Evolutionary conservation across 92 coral and sea anemone genomes (phyloP).

Genomic region (Palythoa grandiflora): DNA sequence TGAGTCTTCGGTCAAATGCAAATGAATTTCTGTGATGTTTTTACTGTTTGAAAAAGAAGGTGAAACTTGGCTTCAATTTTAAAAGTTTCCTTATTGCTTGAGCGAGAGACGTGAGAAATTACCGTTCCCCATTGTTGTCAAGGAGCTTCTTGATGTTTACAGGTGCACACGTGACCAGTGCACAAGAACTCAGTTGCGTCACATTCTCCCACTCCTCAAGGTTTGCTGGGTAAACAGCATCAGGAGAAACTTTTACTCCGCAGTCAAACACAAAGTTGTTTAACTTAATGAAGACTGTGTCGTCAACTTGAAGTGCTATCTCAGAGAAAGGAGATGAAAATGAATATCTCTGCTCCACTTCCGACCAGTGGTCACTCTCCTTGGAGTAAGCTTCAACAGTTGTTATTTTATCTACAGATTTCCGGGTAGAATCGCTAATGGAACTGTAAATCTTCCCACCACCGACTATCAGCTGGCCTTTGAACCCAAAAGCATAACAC

Average conservation of each 20-base stretch:
- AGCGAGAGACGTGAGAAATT: no score
- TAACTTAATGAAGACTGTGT: background rate
- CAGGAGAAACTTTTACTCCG: no score
- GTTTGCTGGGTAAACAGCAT: background rate
- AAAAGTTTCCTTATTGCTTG: no score
- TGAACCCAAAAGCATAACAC: background rate
- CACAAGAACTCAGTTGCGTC: background rate
- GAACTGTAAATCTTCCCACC: background rate
- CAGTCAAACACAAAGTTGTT: no score
- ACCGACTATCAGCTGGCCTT: background rate
- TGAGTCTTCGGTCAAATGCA: no score
- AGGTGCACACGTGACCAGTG: slow-evolving; percentile 1
- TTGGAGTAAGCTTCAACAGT: background rate
- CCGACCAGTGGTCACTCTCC: background rate
- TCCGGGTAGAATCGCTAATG: no score
- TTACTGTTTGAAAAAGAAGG: no score
- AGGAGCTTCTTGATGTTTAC: background rate
- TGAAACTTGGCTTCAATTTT: no score
- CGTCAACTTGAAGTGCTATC: background rate
- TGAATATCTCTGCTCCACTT: background rate
- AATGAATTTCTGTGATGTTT: no score
- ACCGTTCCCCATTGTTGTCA: background rate
- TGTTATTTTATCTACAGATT: no score
- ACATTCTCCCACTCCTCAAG: background rate
- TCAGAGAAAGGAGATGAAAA: background rate